Evolutionary conservation across 2,888 invertebrate species (phyloP), one percentile per base, ranked within the genome.

Genomic region (Julus scanicus): DNA sequence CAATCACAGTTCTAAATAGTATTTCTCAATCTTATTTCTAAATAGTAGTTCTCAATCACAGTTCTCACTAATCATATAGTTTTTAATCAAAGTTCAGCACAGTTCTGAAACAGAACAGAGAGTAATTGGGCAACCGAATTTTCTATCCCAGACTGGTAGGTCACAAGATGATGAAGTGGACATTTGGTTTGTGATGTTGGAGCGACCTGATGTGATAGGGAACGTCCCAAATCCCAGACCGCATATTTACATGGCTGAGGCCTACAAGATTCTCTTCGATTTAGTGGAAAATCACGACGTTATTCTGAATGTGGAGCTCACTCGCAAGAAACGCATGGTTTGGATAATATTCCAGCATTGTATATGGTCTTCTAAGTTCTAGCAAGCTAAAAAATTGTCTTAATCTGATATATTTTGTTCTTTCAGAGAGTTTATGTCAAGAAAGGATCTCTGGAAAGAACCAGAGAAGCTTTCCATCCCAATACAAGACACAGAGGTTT

Each of bases 161-260:
- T 87, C 86, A 8, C 88, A 87, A 39, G 88, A 84, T 17, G 90
- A 90, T 63, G 90, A 90, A 89, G 90, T 91, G 57, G 91, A 91
- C 53, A 91, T 91, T 86, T 91, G 91, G 91, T 92, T 92, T 89
- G 91, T 91, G 86, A 89, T 92, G n/a, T 90, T 91, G 87, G 91
- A 92, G 90, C 90, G 91, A 87, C 91, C 91, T 6, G 91, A 91
- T 80, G 90, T 91, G 63, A 90, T 90, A 71, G 90, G 90, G 87
- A 89, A 89, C 8, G 89, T 89, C 37, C 89, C 85, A 17, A 87
- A 88, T 57, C 89, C 89, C 29, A 44, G 84, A 40, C 86, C 88
- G 15, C 89, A 89, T 49, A 86, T 89, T n/a, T 90, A 90, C 8
- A 87, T 91, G 89, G 91, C 91, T 40, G 91, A 91, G 88, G 91